These are phyloP conservation scores for Urocolius indicus DNA, from an alignment of 2,113 vertebrate genomes.

Conservation along the genomic window DNA sequence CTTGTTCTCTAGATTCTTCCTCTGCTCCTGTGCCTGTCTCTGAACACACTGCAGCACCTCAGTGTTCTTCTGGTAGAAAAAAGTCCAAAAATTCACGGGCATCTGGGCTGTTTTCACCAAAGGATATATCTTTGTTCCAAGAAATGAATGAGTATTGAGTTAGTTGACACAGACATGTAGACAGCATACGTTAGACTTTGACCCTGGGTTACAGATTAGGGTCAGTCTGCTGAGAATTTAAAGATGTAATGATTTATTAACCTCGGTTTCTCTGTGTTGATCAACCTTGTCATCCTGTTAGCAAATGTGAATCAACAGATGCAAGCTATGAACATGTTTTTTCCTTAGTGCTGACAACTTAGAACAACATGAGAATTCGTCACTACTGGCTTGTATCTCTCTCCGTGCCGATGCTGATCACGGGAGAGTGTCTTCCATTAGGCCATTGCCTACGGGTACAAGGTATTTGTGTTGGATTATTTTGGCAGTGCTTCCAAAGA, in stretches of 20 bases:
- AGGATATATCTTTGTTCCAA: neutral
- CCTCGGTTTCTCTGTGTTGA: neutral
- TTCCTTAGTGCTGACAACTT: neutral
- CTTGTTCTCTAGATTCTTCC: too few relatives aligned
- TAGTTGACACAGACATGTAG: neutral
- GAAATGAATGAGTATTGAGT: neutral
- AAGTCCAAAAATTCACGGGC: neutral
- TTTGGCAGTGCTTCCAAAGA: neutral
- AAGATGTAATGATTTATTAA: neutral
- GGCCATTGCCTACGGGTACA: neutral
- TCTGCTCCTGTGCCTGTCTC: too few relatives aligned
- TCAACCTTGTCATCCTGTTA: neutral
- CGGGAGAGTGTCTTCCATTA: conserved; percentile 7
- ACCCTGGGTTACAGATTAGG: neutral
- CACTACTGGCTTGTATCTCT: neutral
- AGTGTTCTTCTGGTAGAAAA: too few relatives aligned
- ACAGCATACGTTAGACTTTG: neutral
- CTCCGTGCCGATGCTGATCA: neutral
- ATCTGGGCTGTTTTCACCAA: neutral
- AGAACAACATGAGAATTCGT: conserved; percentile 1
- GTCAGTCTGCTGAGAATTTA: neutral
- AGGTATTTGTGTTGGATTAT: neutral
- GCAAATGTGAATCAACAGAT: neutral
- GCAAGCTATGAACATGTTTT: neutral
- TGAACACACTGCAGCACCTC: too few relatives aligned